Conservation (phyloP, 2,888 invertebrate species). For the Scaptomyza parva region DNA sequence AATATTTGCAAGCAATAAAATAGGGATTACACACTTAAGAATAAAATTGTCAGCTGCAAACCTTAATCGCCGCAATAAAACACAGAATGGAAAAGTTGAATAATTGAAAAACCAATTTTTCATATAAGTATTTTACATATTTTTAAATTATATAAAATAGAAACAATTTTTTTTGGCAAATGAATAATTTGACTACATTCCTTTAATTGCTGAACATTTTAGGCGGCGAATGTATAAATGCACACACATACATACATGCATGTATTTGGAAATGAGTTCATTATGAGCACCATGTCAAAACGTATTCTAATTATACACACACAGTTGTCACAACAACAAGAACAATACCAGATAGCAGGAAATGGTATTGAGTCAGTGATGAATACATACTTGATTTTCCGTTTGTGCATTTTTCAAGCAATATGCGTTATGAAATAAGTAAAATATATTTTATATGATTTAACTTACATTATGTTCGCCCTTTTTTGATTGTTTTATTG, state of each 20-base stretch:
- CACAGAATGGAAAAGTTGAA: neutral
- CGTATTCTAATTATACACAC: slow-evolving; percentile 45
- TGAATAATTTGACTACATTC: neutral
- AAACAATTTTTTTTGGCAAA: neutral
- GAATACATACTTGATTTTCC: slow-evolving; percentile 27
- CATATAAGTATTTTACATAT: no score
- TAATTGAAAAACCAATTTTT: neutral
- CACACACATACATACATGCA: slow-evolving; percentile 1
- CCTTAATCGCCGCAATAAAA: slow-evolving; percentile 29
- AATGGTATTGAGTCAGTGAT: slow-evolving; percentile 18
- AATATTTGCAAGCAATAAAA: slow-evolving; percentile 31
- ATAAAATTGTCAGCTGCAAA: slow-evolving; percentile 28
- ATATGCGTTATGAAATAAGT: neutral
- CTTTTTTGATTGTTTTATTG: slow-evolving; percentile 5
- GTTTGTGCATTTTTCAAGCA: slow-evolving; percentile 2
- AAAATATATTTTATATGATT: neutral
- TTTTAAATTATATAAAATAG: no score
- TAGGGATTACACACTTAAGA: slow-evolving; percentile 11
- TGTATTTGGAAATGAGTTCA: slow-evolving; percentile 51
- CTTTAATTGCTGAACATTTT: neutral
- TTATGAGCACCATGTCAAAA: slow-evolving; percentile 12
- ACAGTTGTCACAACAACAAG: slow-evolving; percentile 38
- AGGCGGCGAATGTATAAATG: neutral
- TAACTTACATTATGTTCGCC: slow-evolving; percentile 35
- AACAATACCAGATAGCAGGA: neutral